Base-by-base conservation (phyloP, 1,140 invertebrate species). In the Nomia melanderi region DNA sequence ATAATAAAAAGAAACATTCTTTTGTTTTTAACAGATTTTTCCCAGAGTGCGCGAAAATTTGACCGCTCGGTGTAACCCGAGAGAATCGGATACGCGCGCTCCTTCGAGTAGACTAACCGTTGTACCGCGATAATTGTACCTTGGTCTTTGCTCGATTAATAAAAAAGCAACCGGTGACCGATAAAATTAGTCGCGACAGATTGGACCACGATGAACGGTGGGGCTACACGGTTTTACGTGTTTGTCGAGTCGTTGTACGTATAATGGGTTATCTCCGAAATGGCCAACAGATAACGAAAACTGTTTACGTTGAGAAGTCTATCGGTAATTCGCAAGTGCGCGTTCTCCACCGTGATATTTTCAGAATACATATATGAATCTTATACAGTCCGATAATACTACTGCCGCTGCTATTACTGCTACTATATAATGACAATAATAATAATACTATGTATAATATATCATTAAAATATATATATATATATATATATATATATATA, bases 91-190 rank as follows among this genome's bases (percentile, higher is more conserved):
- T n/a, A n/a, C n/a, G n/a, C n/a, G n/a, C n/a, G n/a, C n/a, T n/a
- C n/a, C n/a, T n/a, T n/a, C n/a, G n/a, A n/a, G n/a, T n/a, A n/a
- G n/a, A n/a, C n/a, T n/a, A n/a, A n/a, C n/a, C n/a, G n/a, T n/a
- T n/a, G n/a, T n/a, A n/a, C n/a, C 12, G 17, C 17, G 14, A 7
- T 7, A 17, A 12, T 47, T 44, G 64, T 69, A 76, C 64, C 39
- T 76, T 69, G 73, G 36, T 76, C 64, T 76, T 69, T 76, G 17
- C 14, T 57, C 53, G 54, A 76, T 76, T 76, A 59, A 25, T 69
- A 29, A 67, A 56, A 69, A 59, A n/a, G n/a, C 17, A 41, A 20
- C 8, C 1, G 6, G 9, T 8, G 2, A 20, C 12, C 39, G 73
- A 76, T 76, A 76, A 76, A 69, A 27, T 59, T 76, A 76, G 69